Evolutionary conservation across 92 coral and sea anemone genomes (phyloP), one percentile per base, ranked within the genome.

Genomic region (Epizoanthus ramosus): DNA sequence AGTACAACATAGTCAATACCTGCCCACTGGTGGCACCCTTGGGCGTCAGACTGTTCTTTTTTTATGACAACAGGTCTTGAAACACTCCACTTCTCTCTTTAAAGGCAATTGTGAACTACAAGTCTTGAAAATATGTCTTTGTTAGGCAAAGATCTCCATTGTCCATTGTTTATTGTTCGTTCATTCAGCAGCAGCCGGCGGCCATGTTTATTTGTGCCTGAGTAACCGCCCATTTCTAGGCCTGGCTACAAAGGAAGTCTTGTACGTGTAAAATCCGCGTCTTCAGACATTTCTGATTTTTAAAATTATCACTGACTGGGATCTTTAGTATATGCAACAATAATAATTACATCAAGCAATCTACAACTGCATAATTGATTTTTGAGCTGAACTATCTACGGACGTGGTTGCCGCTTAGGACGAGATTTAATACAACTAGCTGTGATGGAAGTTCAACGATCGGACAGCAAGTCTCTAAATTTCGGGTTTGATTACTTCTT

Each of bases 401-500:
- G n/a, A 8, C 72, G 35, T 4, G 72, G 37, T n/a, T 19, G 17
- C 17, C 2, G 17, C 31, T n/a, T 66, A 3, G 35, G 24, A 66
- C 71, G 39, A 24, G 37, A 24, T 28, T 23, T 19, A 18, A 39
- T 8, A 56, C 25, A 73, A 8, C 8, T 14, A 15, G 15, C 23
- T 17, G 22, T 23, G 31, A 81, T 65, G 75, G 75, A 57, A 33
- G 28, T 9, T 17, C 63, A 81, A 15, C 25, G 74, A 47, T 68
- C 84, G 8, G 84, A 53, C 15, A 22, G 84, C 64, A 64, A 45
- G 17, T 80, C 97, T 23, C 74, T 93, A 50, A 91, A 89, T 23
- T 80, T 86, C 85, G 90, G 93, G 13, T 88, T 91, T 60, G 89
- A 87, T 52, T 93, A 89, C 76, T 93, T 93, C 67, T 39, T 93